Evolutionary conservation across 2,113 vertebrate genomes (phyloP).

Genomic region (Chiloscyllium plagiosum): DNA sequence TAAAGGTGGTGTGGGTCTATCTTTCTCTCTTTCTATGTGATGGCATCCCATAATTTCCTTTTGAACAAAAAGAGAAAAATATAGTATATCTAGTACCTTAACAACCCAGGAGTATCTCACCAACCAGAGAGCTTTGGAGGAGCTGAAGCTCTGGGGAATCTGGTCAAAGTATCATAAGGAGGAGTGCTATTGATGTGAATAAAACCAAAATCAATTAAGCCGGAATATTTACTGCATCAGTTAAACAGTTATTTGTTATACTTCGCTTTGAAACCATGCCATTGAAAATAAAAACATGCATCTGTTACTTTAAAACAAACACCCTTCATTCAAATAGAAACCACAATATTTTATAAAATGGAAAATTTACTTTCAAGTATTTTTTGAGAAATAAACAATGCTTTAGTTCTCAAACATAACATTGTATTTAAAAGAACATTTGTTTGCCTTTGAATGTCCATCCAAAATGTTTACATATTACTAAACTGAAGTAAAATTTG

Average conservation of each 20-base stretch:
- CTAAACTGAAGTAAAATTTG: background rate
- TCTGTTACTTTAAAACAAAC: background rate
- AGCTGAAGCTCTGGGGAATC: conserved; percentile 68
- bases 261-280: background rate
- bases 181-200: conserved; percentile 54
- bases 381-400: background rate
- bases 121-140: conserved; percentile 68
- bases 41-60: background rate
- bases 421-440: background rate
- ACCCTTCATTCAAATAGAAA: background rate
- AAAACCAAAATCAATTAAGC: conserved; percentile 40
- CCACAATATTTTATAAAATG: background rate
- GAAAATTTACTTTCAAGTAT: background rate
- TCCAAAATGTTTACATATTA: background rate
- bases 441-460: background rate
- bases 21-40: background rate
- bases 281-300: background rate
- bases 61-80: background rate
- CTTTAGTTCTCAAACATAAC: background rate
- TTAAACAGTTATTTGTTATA: background rate
- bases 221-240: background rate
- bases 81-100: conserved; percentile 54
- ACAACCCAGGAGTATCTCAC: conserved; percentile 53
- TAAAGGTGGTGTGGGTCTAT: background rate
- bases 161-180: conserved; percentile 64